Percentiles rank a stretch among this genome's conserved stretches.
phyloP scores from a whole-genome alignment of 2,113 vertebrate genomes.

The Dipodomys stephensi region DNA sequence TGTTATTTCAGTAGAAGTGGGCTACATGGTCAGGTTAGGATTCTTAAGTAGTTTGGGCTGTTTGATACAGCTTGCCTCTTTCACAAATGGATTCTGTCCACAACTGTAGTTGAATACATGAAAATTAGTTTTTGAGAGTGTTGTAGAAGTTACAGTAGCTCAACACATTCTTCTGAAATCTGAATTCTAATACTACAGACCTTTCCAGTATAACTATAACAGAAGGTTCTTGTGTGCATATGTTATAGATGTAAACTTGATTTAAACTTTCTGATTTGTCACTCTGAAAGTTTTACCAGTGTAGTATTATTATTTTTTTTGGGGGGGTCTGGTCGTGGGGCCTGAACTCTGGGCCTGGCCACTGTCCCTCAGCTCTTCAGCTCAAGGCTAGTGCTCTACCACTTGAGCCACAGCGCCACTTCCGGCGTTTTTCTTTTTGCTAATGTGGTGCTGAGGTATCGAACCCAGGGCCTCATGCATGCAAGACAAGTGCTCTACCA shows the following conservation, averaged over 20 bases:
- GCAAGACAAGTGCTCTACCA: too few relatives aligned
- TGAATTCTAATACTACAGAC: neutral
- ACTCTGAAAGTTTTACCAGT: neutral
- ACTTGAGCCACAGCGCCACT: too few relatives aligned
- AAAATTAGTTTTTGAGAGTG: neutral
- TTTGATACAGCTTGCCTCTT: neutral
- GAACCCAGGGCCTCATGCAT: too few relatives aligned
- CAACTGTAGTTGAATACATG: neutral
- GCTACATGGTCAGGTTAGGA: neutral
- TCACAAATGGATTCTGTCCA: neutral
- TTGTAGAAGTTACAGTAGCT: neutral
- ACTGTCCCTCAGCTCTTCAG: too few relatives aligned
- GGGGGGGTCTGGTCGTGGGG: too few relatives aligned
- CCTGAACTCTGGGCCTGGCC: too few relatives aligned
- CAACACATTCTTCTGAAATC: neutral
- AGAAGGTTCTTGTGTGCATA: neutral
- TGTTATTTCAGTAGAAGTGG: slow-evolving; percentile 2
- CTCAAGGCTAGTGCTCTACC: too few relatives aligned
- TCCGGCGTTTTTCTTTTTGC: too few relatives aligned
- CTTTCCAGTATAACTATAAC: neutral
- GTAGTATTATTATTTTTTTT: neutral
- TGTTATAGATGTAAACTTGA: neutral
- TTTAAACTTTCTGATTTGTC: slow-evolving; percentile 7
- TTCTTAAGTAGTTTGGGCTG: neutral
- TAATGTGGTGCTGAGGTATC: too few relatives aligned